phyloP scores from a whole-genome alignment of 2,888 invertebrate species.

The Drosophila trichaetosa region DNA sequence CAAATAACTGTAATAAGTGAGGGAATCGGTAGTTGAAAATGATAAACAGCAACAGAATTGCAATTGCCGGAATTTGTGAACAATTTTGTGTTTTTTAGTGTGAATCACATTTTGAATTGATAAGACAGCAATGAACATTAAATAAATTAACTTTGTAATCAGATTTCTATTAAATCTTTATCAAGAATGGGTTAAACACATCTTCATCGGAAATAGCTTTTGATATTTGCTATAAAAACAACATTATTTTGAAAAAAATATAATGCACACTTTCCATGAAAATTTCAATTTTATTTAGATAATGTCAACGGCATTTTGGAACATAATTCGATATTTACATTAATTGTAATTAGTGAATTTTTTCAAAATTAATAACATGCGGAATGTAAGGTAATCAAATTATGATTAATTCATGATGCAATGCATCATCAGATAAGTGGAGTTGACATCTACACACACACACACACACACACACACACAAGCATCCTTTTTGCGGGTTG shows the following conservation, averaged over 20 bases:
- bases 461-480: conserved; percentile 1
- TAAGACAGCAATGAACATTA: neutral
- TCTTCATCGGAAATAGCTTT: neutral
- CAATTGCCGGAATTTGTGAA: conserved; percentile 60
- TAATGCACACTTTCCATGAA: neutral
- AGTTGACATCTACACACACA: neutral
- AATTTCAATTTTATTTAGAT: neutral
- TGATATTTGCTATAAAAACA: neutral
- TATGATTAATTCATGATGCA: conserved; percentile 57
- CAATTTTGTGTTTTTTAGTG: conserved; percentile 61
- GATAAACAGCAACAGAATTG: conserved; percentile 48
- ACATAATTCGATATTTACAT: conserved; percentile 1
- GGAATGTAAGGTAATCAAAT: conserved; percentile 52
- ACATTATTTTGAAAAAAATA: neutral
- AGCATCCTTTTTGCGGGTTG: conserved; percentile 5
- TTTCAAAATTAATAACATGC: conserved; percentile 58
- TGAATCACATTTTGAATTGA: conserved; percentile 31
- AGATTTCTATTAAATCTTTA: neutral
- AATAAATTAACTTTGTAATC: neutral
- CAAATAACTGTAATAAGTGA: conserved; percentile 32
- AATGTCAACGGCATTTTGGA: neutral
- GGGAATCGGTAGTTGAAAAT: conserved; percentile 8
- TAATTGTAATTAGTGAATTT: conserved; percentile 44
- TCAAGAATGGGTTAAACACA: neutral
- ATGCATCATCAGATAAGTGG: conserved; percentile 1